phyloP scores from a whole-genome alignment of 2,797 vertebrate species.

The Cossypha heuglini region DNA sequence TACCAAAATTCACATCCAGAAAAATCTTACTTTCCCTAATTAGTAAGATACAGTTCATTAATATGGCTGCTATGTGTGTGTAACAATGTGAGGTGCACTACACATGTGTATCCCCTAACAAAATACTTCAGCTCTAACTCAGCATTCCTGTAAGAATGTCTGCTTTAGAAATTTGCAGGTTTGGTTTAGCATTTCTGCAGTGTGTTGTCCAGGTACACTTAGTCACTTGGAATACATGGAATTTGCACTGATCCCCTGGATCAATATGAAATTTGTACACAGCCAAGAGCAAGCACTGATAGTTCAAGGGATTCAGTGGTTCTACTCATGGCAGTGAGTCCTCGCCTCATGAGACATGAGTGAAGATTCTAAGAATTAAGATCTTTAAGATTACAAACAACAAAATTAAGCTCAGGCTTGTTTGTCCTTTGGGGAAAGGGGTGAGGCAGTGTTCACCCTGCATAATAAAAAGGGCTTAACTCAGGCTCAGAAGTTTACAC shows the following conservation, averaged over 20 bases:
- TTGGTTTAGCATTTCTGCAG: neutral
- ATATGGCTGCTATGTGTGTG: neutral
- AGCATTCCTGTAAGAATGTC: neutral
- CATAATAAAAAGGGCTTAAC: neutral
- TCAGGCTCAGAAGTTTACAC: neutral
- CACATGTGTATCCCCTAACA: rapidly evolving
- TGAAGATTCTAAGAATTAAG: neutral
- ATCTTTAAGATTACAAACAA: neutral
- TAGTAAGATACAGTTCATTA: neutral
- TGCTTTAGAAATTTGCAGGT: neutral
- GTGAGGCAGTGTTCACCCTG: neutral
- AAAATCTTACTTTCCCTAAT: neutral
- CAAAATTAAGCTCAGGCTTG: neutral
- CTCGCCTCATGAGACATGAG: neutral
- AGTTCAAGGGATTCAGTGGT: neutral
- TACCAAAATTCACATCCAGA: neutral
- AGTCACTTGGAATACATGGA: neutral
- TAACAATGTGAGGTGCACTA: neutral
- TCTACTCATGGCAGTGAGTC: neutral
- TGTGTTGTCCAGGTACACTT: neutral
- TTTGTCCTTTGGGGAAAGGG: neutral
- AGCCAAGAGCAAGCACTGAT: neutral
- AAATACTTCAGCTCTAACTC: neutral
- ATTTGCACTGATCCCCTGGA: neutral
- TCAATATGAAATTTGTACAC: neutral